Conservation (phyloP, 2,113 vertebrate species). For the Rhinichthys klamathensis region DNA sequence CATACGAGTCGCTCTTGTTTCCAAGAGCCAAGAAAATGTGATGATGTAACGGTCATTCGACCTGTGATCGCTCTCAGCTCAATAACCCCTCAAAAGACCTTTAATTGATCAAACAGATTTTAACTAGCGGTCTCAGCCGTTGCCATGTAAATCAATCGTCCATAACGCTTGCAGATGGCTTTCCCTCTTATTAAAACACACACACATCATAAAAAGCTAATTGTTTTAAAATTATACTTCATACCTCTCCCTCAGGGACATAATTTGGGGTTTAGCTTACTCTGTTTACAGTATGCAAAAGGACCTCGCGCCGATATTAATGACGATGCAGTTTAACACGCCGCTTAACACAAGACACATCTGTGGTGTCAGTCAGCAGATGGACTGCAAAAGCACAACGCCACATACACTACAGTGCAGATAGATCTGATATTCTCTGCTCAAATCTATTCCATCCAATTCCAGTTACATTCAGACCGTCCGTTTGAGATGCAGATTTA, state of each 20-base stretch:
- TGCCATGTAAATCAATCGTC: conserved; percentile 47
- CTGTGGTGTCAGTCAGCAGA: conserved; percentile 41
- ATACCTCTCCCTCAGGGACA: conserved; percentile 5
- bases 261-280: conserved; percentile 9
- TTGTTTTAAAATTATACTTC: conserved; percentile 41
- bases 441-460: not conserved
- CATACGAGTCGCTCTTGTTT: not conserved
- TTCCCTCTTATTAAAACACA: conserved; percentile 1
- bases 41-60: not conserved
- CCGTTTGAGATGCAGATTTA: not conserved
- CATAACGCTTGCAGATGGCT: conserved; percentile 33
- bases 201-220: conserved; percentile 29
- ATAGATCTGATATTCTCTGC: not conserved
- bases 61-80: not conserved
- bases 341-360: conserved; percentile 4
- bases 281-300: conserved; percentile 24
- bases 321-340: conserved; percentile 2
- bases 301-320: not conserved
- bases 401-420: not conserved
- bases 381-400: conserved; percentile 23
- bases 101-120: conserved; percentile 23
- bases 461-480: not conserved
- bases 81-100: not conserved
- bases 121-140: conserved; percentile 32
- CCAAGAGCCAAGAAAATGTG: not conserved